Percentiles rank a stretch among this genome's conserved stretches.
These are phyloP conservation scores for Synodontis membranacea DNA, from an alignment of 2,113 vertebrate species.

Conservation along the genomic window DNA sequence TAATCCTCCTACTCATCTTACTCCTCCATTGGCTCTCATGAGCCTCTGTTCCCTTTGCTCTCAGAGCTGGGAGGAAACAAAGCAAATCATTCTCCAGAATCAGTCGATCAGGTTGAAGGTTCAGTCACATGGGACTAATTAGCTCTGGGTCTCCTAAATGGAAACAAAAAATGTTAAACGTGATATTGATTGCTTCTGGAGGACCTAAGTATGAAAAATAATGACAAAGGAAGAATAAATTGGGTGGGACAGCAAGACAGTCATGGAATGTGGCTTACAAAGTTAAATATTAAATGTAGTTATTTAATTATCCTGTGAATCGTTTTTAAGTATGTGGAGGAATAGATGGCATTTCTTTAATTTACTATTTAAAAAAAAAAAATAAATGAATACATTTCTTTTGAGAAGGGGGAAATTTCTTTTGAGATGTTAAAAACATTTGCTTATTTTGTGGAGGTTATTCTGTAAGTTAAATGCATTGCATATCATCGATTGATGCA, in stretches of 20 bases:
- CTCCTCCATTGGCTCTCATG: constrained; percentile 50
- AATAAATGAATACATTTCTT: neutral
- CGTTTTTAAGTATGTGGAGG: neutral
- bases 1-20: constrained; percentile 49
- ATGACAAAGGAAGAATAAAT: neutral
- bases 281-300: neutral
- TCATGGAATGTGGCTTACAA: neutral
- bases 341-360: neutral
- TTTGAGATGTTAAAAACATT: neutral
- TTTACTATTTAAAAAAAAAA: too few species aligned
- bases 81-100: constrained; percentile 39
- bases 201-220: neutral
- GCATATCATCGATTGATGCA: neutral
- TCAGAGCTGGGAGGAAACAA: constrained; percentile 1
- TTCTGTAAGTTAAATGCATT: neutral
- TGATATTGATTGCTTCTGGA: neutral
- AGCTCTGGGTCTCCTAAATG: constrained; percentile 60
- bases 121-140: constrained; percentile 57
- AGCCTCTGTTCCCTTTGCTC: constrained; percentile 53
- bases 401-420: too few species aligned
- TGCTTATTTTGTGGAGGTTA: neutral
- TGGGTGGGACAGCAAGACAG: neutral
- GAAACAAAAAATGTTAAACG: constrained; percentile 32
- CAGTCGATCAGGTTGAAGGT: constrained; percentile 58
- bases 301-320: neutral